Conservation (phyloP, 2,113 vertebrate species). For the Glaucidium brasilianum region DNA sequence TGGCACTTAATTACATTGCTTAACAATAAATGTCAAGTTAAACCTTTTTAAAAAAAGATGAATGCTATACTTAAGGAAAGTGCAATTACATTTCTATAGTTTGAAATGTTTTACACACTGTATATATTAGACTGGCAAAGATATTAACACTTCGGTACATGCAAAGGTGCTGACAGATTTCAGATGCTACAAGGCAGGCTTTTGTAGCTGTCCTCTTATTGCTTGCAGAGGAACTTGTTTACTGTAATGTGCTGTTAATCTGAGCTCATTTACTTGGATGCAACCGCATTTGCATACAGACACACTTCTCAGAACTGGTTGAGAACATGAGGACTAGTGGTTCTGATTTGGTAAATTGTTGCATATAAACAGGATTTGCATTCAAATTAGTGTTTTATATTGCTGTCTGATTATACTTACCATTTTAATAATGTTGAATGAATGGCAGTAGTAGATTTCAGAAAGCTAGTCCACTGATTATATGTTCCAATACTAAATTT, state of each 20-base stretch:
- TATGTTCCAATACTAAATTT: neutral
- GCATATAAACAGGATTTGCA: constrained; percentile 16
- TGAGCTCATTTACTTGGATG: constrained; percentile 31
- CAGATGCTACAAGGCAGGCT: constrained; percentile 12
- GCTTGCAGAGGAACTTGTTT: neutral
- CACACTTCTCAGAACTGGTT: neutral
- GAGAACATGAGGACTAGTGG: neutral
- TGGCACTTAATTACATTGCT: constrained; percentile 65
- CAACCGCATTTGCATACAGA: constrained; percentile 4
- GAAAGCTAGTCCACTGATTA: neutral
- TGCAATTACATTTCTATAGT: constrained; percentile 40
- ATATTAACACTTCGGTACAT: constrained; percentile 15
- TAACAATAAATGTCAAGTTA: constrained; percentile 67
- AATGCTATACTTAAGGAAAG: constrained; percentile 45
- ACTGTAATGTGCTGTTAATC: constrained; percentile 12
- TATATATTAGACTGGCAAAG: constrained; percentile 19
- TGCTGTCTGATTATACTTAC: constrained; percentile 1
- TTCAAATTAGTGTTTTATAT: constrained; percentile 19
- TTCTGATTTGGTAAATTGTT: constrained; percentile 37
- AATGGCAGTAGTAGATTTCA: neutral
- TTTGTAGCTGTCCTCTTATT: constrained; percentile 7
- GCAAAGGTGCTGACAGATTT: constrained; percentile 38
- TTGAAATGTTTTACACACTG: constrained; percentile 54
- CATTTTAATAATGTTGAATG: constrained; percentile 22
- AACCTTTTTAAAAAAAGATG: constrained; percentile 55